Evolutionary conservation across 2,113 vertebrate species (phyloP).

Genomic region (Damaliscus lunatus): DNA sequence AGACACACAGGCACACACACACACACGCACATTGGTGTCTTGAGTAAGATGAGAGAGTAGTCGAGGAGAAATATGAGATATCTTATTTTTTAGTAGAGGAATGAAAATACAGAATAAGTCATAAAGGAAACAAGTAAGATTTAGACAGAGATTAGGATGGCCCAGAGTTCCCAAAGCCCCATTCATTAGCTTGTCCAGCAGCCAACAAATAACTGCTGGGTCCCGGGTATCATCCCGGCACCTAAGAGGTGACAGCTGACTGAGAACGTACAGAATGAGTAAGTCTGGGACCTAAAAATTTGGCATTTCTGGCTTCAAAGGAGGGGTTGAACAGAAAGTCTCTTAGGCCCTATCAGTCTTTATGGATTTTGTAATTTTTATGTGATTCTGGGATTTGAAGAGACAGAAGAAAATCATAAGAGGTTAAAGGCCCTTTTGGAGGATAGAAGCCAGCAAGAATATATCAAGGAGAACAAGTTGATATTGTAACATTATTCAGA

Average conservation of each 20-base stretch:
- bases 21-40: background rate
- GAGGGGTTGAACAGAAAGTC: background rate
- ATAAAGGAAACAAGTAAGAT: background rate
- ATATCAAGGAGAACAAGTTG: background rate
- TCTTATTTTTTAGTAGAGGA: background rate
- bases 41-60: background rate
- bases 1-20: no score
- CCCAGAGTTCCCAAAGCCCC: background rate
- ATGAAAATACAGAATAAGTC: background rate
- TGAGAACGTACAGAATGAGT: background rate
- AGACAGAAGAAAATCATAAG: background rate
- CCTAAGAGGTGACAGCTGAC: background rate
- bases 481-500: background rate
- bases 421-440: background rate
- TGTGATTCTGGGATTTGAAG: background rate
- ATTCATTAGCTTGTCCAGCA: background rate
- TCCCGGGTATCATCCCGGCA: no score
- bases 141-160: background rate
- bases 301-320: background rate
- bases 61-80: background rate
- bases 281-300: background rate
- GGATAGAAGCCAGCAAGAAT: background rate
- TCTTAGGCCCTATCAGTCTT: background rate
- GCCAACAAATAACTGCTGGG: background rate
- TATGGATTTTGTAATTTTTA: background rate